Percentiles rank a stretch among this genome's conserved stretches.
Conservation (phyloP, 2,888 invertebrate genomes). For the Invenusta paracnida region DNA sequence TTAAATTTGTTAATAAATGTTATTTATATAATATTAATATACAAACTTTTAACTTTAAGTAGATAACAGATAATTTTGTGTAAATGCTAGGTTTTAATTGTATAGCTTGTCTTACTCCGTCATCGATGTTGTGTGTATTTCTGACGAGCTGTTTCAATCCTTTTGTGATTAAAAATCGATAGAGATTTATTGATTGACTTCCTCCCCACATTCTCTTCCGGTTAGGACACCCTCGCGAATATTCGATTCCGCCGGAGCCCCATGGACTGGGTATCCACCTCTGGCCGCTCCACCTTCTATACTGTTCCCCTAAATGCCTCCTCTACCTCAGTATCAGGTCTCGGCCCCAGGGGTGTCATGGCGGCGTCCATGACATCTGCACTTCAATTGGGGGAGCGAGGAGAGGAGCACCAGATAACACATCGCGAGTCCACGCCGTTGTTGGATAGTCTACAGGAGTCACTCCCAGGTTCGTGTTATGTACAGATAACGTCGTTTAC, state of each 20-base stretch:
- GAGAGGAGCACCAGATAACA: not conserved
- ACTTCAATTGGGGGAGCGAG: not conserved
- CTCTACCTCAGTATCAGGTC: too few relatives aligned
- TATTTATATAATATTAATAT: too few relatives aligned
- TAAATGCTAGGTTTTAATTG: too few relatives aligned
- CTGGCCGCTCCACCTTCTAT: constrained; percentile 1
- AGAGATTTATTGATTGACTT: too few relatives aligned
- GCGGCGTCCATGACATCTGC: not conserved
- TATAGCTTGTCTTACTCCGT: too few relatives aligned
- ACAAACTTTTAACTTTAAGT: too few relatives aligned
- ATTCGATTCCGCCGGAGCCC: not conserved
- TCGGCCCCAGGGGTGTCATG: not conserved
- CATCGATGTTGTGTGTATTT: too few relatives aligned
- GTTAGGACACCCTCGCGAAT: not conserved
- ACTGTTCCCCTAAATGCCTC: not conserved
- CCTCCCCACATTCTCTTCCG: not conserved
- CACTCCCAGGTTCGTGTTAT: not conserved
- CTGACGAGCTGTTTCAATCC: too few relatives aligned
- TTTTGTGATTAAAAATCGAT: too few relatives aligned
- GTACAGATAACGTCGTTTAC: too few relatives aligned
- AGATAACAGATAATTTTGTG: too few relatives aligned
- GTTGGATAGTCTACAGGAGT: not conserved
- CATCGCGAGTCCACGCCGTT: not conserved
- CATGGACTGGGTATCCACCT: not conserved
- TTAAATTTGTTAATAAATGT: too few relatives aligned